Base-by-base conservation (phyloP, 2,113 vertebrate genomes). In the Aegotheles bennettii region DNA sequence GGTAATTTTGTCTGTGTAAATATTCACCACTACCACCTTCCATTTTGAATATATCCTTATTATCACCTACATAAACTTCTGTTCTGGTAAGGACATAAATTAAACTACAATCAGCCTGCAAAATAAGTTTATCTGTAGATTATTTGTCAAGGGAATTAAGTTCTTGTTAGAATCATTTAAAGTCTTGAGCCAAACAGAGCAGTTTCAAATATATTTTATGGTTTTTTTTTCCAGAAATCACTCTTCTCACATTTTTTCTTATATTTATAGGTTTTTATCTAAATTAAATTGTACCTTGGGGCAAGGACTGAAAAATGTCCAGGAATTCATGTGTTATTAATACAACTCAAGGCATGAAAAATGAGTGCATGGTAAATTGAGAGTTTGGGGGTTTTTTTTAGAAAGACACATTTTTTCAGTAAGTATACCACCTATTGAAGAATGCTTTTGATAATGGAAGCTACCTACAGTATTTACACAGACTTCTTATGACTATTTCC, bases 1-100 rank as follows among this genome's bases (percentile, higher is more conserved):
- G 99, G 99, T 99, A 96, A 42, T 57, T 79, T 70, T 38, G 1
- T 8, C 43, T 38, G 18, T 8, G 29, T 56, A 71, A 65, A 42
- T 36, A 63, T 57, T 92, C 17, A 83, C 13, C 19, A 17, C 13
- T 26, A 77, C 53, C 17, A 23, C 4, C 24, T 84, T 89, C 67
- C 20, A 57, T 91, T 89, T 91, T 50, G 13, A 87, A 47, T 81
- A 42, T 25, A 33, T n/a, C 43, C 54, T 94, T 85, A 89, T 93
- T 90, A 59, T 91, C 51, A 74, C 29, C 31, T 63, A 70, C 35
- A 40, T 81, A 67, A 91, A 75, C 16, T 87, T 73, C 8, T 64
- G 2, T 91, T 91, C 29, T 56, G 60, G 56, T 63, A 88, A 92
- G 61, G 64, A 91, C 33, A 76, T 92, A 96, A 96, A 97, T 96